Percentiles rank a stretch among this genome's conserved stretches.
These are phyloP conservation scores for Polyommatus iphigenia DNA, from an alignment of 2,888 invertebrate genomes.

Conservation along the genomic window DNA sequence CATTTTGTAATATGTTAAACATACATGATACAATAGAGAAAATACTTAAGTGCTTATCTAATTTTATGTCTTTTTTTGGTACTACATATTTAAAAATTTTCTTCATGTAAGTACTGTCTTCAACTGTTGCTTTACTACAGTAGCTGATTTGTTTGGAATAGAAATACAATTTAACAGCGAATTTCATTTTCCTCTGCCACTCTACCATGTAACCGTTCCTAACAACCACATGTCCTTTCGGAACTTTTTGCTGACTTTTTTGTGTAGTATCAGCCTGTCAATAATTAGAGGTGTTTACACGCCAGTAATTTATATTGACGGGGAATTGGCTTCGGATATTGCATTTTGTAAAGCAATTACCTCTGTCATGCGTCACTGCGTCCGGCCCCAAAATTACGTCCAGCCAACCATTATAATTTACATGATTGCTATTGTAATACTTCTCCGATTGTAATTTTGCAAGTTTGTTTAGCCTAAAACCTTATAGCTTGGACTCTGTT, in stretches of 20 bases:
- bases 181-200: neutral
- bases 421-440: slow-evolving; percentile 4
- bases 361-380: slow-evolving; percentile 39
- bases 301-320: slow-evolving; percentile 46
- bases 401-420: slow-evolving; percentile 4
- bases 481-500: neutral
- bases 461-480: neutral
- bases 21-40: no score
- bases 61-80: neutral
- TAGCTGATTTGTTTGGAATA: neutral
- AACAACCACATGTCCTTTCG: slow-evolving; percentile 20
- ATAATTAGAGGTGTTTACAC: slow-evolving; percentile 45
- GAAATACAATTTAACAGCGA: neutral
- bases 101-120: neutral
- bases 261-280: slow-evolving; percentile 22
- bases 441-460: neutral
- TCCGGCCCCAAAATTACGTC: slow-evolving; percentile 22
- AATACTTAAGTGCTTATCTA: neutral
- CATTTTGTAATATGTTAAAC: neutral
- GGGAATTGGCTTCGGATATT: slow-evolving; percentile 45
- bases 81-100: neutral
- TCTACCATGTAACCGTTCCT: slow-evolving; percentile 7
- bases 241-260: slow-evolving; percentile 30
- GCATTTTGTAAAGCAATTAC: slow-evolving; percentile 42
- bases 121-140: neutral